These are phyloP conservation scores for Thelaira solivaga DNA, from an alignment of 2,888 invertebrate genomes.

Conservation along the genomic window DNA sequence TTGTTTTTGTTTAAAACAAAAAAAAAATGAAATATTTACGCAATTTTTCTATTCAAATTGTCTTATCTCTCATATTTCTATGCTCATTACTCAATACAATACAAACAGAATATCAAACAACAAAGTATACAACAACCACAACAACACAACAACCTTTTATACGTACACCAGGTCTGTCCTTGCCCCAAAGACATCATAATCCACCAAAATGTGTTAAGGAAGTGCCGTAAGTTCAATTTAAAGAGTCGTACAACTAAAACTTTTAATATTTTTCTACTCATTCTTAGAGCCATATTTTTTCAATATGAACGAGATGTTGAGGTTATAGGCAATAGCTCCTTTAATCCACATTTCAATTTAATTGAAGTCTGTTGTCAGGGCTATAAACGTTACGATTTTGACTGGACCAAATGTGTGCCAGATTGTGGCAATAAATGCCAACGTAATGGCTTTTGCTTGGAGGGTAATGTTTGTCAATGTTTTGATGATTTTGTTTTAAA, in stretches of 20 bases:
- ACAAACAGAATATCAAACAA: constrained; percentile 54
- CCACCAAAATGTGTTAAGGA: constrained; percentile 71
- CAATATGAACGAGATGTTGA: constrained; percentile 73
- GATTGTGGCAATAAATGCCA: constrained; percentile 74
- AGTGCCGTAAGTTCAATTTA: constrained; percentile 70
- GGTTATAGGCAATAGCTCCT: constrained; percentile 77
- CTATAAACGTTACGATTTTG: constrained; percentile 82
- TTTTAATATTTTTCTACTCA: background rate
- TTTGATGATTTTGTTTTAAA: constrained; percentile 72
- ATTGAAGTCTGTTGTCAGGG: constrained; percentile 86
- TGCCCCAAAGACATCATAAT: constrained; percentile 69
- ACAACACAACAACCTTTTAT: constrained; percentile 69
- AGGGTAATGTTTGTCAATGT: constrained; percentile 74
- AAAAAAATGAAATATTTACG: constrained; percentile 67
- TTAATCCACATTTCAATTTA: constrained; percentile 77
- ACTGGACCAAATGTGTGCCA: constrained; percentile 78
- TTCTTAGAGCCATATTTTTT: constrained; percentile 72
- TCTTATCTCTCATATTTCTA: constrained; percentile 67
- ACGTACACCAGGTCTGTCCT: constrained; percentile 68
- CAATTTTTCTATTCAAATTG: constrained; percentile 64
- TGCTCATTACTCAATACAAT: constrained; percentile 64
- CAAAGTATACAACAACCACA: constrained; percentile 69
- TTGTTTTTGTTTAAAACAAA: background rate
- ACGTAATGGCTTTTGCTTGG: constrained; percentile 78
- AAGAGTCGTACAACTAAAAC: background rate